These are phyloP conservation scores for Spodoptera picta DNA, from an alignment of 2,888 invertebrate species.

Conservation along the genomic window DNA sequence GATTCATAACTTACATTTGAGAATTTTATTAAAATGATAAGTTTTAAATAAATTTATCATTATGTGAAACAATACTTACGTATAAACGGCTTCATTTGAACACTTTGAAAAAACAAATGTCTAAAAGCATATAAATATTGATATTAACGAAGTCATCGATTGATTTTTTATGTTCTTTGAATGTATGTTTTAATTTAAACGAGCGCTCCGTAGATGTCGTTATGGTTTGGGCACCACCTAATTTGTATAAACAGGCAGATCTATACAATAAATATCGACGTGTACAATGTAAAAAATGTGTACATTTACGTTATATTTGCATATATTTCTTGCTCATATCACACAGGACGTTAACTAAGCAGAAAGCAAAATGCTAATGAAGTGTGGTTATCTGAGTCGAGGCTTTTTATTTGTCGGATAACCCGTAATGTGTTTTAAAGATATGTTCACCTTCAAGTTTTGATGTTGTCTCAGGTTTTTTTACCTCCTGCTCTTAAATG, in stretches of 20 bases:
- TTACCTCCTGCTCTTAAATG: conserved; percentile 55
- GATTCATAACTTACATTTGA: conserved; percentile 42
- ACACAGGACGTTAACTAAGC: conserved; percentile 64
- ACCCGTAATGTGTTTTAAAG: conserved; percentile 75
- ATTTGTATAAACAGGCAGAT: conserved; percentile 45
- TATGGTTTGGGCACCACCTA: conserved; percentile 40
- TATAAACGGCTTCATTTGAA: conserved; percentile 30
- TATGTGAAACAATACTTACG: conserved; percentile 30
- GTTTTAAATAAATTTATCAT: conserved; percentile 23
- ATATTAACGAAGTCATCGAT: conserved; percentile 22
- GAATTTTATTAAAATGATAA: conserved; percentile 40
- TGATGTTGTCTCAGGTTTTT: conserved; percentile 61
- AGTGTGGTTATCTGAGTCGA: conserved; percentile 69
- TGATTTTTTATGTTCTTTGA: conserved; percentile 24
- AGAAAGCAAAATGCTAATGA: conserved; percentile 74
- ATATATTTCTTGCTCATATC: conserved; percentile 67
- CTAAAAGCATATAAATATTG: conserved; percentile 21
- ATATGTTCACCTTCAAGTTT: conserved; percentile 70
- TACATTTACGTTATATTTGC: conserved; percentile 62
- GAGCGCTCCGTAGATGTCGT: conserved; percentile 31
- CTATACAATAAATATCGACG: conserved; percentile 47
- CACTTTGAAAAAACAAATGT: conserved; percentile 20
- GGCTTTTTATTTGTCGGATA: conserved; percentile 75
- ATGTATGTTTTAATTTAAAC: conserved; percentile 36
- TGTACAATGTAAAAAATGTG: conserved; percentile 49